These are phyloP conservation scores for Ciconia nigra DNA, from an alignment of 2,797 vertebrate species.

Conservation along the genomic window DNA sequence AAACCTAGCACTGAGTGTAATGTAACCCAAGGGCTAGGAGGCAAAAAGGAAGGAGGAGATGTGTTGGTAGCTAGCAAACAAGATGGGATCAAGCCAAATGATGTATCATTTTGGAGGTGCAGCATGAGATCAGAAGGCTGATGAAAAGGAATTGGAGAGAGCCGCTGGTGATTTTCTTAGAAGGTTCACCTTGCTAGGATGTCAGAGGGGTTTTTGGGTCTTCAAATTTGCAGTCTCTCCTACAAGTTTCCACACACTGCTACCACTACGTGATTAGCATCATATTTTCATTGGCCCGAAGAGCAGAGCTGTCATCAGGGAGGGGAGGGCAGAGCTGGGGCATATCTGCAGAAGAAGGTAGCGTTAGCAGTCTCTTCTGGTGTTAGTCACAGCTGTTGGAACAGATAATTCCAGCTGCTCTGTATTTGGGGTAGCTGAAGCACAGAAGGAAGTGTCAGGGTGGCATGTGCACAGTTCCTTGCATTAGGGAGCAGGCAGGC, in stretches of 20 bases:
- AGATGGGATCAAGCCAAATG: neutral
- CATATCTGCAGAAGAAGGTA: neutral
- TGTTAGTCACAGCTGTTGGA: slow-evolving; percentile 1
- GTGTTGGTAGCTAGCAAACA: neutral
- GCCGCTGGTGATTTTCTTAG: neutral
- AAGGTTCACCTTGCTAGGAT: neutral
- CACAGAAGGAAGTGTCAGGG: neutral
- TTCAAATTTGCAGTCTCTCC: neutral
- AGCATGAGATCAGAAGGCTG: neutral
- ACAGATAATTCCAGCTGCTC: neutral
- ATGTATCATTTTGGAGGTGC: neutral
- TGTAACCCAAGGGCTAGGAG: neutral
- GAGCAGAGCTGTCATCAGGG: neutral
- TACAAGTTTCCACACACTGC: neutral
- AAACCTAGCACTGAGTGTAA: neutral
- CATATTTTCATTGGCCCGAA: neutral
- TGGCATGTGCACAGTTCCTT: neutral
- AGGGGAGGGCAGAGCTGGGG: neutral
- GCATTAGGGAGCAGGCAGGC: neutral
- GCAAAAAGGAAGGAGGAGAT: neutral
- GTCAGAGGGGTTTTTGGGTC: neutral
- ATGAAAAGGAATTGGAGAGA: neutral
- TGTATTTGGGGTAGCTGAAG: neutral
- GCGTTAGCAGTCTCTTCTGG: neutral
- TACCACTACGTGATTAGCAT: neutral